Conservation (phyloP, 2,113 vertebrate genomes). For the Macroglossus sobrinus region DNA sequence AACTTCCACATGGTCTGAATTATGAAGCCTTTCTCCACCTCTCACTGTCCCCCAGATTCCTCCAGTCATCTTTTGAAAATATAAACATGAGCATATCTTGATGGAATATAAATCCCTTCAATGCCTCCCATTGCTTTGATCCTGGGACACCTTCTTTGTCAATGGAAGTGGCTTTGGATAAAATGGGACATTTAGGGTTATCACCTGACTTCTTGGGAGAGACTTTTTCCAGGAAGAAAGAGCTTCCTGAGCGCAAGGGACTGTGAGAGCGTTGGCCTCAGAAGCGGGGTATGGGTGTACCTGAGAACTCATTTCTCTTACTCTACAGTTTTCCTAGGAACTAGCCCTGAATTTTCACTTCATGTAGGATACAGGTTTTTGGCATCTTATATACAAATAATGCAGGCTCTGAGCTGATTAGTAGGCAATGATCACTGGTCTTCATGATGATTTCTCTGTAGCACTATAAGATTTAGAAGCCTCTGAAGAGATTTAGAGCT, state of each 20-base stretch:
- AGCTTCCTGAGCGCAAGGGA: background rate
- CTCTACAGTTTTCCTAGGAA: background rate
- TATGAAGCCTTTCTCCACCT: background rate
- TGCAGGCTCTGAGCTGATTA: background rate
- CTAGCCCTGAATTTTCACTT: background rate
- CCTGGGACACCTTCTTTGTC: background rate
- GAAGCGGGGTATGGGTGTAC: background rate
- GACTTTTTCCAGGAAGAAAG: background rate
- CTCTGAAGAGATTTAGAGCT: background rate
- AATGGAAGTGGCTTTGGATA: background rate
- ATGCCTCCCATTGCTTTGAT: background rate
- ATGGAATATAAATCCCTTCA: background rate
- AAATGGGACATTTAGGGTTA: background rate
- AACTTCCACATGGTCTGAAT: background rate
- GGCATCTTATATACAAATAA: background rate
- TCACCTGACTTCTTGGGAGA: background rate
- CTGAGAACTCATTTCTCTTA: background rate
- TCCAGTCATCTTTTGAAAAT: background rate
- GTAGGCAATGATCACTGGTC: background rate
- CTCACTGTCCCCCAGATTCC: background rate
- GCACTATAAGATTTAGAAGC: background rate
- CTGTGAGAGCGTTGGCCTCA: background rate
- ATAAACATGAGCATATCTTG: background rate
- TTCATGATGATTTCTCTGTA: background rate
- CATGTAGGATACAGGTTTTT: background rate